These are phyloP conservation scores for Hemaris fuciformis DNA, from an alignment of 2,888 invertebrate genomes.

Conservation along the genomic window DNA sequence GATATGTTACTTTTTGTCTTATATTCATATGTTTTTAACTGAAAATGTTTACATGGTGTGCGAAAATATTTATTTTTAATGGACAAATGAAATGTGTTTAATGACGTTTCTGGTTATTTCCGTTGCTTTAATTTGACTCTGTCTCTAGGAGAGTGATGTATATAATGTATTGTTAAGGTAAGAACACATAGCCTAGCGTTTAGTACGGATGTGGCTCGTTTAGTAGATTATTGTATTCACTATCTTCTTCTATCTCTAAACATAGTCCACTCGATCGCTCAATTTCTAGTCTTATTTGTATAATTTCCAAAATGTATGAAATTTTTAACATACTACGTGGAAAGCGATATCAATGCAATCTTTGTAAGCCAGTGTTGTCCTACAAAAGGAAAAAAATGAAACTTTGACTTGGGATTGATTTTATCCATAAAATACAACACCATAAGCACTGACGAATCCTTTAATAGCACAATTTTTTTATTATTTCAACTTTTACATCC, in stretches of 20 bases:
- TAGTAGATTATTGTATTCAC: conserved; percentile 31
- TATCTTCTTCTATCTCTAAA: conserved; percentile 35
- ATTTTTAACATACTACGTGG: neutral
- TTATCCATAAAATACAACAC: neutral
- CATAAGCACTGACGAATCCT: neutral
- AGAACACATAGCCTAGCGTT: conserved; percentile 8
- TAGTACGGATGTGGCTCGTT: conserved; percentile 27
- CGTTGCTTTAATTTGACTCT: neutral
- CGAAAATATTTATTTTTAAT: conserved; percentile 20
- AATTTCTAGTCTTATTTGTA: conserved; percentile 61
- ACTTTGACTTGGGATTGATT: neutral
- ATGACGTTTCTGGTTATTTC: neutral
- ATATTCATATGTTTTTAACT: conserved; percentile 20
- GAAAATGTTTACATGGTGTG: conserved; percentile 18
- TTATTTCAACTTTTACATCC: neutral
- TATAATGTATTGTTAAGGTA: conserved; percentile 19
- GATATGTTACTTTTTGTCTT: conserved; percentile 19
- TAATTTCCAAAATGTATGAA: neutral
- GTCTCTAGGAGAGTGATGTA: conserved; percentile 8
- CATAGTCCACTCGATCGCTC: conserved; percentile 47
- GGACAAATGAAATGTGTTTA: conserved; percentile 19
- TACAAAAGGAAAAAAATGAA: too few species aligned
- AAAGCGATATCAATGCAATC: neutral
- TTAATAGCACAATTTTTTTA: neutral
- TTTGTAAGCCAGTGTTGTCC: neutral